A percentile compares a stretch with the other conserved stretches of the same genome.
Evolutionary conservation across 2,113 vertebrate species (phyloP).

Genomic region (Cathartes aura): DNA sequence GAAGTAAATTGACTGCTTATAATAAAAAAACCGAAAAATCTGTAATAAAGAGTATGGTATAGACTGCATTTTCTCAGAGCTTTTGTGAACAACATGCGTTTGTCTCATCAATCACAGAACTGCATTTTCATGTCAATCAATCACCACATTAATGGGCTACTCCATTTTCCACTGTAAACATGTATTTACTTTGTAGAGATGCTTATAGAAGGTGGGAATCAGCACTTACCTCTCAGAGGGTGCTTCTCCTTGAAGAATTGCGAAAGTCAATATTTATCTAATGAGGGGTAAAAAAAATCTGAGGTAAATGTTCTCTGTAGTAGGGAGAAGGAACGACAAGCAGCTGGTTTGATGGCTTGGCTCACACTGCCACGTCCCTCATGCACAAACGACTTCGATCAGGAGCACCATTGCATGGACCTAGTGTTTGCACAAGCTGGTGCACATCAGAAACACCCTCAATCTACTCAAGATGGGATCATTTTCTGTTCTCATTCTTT

Average conservation of each 20-base stretch:
- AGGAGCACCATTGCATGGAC: accelerated
- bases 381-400: neutral
- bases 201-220: neutral
- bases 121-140: neutral
- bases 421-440: neutral
- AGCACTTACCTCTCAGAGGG: neutral
- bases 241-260: neutral
- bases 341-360: neutral
- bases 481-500: neutral
- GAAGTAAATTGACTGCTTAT: neutral
- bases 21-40: neutral
- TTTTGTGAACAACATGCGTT: neutral
- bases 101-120: neutral
- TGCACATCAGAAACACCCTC: neutral
- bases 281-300: neutral
- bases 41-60: neutral
- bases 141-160: neutral
- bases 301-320: neutral
- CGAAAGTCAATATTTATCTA: conserved; percentile 29
- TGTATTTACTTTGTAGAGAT: neutral
- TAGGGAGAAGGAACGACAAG: neutral
- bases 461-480: accelerated
- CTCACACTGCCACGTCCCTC: neutral
- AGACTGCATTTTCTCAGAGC: neutral
- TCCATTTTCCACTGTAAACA: neutral